These are phyloP conservation scores for Eilema sororculum DNA, from an alignment of 2,888 invertebrate genomes.

Conservation along the genomic window DNA sequence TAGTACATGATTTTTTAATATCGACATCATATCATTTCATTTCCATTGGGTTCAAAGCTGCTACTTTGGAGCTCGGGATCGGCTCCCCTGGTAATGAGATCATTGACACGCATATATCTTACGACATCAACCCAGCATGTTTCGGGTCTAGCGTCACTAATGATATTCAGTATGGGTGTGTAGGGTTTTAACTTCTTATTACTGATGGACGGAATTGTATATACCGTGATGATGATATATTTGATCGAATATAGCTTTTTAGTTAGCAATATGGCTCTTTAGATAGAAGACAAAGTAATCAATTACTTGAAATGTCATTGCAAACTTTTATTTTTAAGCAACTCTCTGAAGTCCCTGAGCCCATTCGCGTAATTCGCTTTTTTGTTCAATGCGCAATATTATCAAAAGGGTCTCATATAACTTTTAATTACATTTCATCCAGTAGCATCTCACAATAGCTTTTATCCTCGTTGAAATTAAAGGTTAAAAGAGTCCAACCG, in stretches of 20 bases:
- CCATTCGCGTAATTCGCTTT: constrained; percentile 21
- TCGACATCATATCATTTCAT: too few relatives aligned
- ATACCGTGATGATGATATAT: too few relatives aligned
- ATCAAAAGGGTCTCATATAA: background rate
- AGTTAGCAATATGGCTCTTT: background rate
- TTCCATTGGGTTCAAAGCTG: too few relatives aligned
- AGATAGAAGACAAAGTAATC: background rate
- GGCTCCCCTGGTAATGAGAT: too few relatives aligned
- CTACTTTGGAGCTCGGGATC: too few relatives aligned
- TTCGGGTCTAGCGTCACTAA: too few relatives aligned
- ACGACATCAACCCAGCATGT: too few relatives aligned
- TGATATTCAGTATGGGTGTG: too few relatives aligned
- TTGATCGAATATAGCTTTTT: background rate
- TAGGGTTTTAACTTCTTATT: too few relatives aligned
- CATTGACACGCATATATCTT: too few relatives aligned
- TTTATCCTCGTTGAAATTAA: background rate
- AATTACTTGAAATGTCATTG: background rate
- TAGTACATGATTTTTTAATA: too few relatives aligned
- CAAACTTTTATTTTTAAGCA: background rate
- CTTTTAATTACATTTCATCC: background rate
- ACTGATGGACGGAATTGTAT: too few relatives aligned
- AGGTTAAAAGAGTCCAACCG: background rate
- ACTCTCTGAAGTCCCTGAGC: background rate
- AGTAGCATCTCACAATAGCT: background rate
- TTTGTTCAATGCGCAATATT: constrained; percentile 23